A percentile compares a stretch with the other conserved stretches of the same genome.
These are phyloP conservation scores for Macaca nemestrina DNA, from an alignment of 2,113 vertebrate species.

Conservation along the genomic window DNA sequence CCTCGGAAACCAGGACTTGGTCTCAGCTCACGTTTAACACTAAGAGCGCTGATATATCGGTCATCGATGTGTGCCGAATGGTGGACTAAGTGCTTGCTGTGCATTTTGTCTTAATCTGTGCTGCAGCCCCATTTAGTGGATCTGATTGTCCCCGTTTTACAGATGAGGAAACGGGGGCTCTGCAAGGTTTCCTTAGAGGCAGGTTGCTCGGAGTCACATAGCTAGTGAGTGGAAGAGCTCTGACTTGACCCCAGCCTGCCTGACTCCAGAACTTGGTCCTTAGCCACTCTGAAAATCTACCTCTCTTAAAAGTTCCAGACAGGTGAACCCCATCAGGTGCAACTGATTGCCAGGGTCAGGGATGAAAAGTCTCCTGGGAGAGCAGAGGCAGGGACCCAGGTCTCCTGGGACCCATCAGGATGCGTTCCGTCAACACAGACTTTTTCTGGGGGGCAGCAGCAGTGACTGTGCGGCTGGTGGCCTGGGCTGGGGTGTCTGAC, in stretches of 20 bases:
- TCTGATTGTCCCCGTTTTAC: not conserved
- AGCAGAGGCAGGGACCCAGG: not conserved
- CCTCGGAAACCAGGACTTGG: not conserved
- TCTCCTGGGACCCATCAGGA: not conserved
- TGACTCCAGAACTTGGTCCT: not conserved
- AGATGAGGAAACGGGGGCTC: not conserved
- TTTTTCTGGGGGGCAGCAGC: not conserved
- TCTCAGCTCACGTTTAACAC: not conserved
- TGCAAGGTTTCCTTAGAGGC: not conserved
- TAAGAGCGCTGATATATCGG: not conserved
- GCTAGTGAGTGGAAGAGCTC: not conserved
- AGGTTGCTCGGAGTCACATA: not conserved
- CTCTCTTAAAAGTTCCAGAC: not conserved
- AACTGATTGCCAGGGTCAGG: not conserved
- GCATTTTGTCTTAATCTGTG: not conserved
- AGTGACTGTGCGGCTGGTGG: not conserved
- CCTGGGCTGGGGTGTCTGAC: not conserved
- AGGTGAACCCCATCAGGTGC: not conserved
- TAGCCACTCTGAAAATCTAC: not conserved
- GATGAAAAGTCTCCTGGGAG: not conserved
- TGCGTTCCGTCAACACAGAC: not conserved
- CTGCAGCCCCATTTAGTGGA: not conserved
- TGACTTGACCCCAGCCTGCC: not conserved
- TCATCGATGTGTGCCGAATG: not conserved
- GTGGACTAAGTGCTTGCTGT: not conserved